phyloP scores from a whole-genome alignment of 2,888 invertebrate genomes.

The Tetragnatha montana region DNA sequence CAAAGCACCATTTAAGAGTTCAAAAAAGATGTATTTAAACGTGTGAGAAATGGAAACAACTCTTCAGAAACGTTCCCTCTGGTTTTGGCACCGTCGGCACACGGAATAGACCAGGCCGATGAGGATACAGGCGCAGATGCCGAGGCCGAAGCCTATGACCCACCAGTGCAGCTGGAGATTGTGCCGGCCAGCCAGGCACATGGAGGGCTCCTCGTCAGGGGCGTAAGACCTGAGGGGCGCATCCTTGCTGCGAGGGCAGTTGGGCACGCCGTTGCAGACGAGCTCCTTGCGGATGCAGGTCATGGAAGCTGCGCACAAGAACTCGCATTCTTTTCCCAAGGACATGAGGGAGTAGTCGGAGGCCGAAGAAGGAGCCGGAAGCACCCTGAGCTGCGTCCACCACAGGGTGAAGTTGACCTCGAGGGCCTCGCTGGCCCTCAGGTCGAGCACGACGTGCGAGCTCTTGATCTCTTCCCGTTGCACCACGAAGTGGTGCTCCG shows the following conservation, averaged over 20 bases:
- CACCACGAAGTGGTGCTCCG: conserved; percentile 67
- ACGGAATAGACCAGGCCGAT: conserved; percentile 62
- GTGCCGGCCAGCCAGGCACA: conserved; percentile 60
- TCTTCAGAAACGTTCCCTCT: conserved; percentile 66
- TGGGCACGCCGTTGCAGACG: conserved; percentile 90
- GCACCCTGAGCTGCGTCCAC: conserved; percentile 71
- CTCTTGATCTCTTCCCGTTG: conserved; percentile 64
- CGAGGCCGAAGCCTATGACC: conserved; percentile 67
- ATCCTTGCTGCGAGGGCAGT: conserved; percentile 79
- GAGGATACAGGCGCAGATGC: conserved; percentile 57
- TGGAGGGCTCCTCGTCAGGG: conserved; percentile 68
- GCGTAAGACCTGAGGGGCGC: conserved; percentile 75
- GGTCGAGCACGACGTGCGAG: conserved; percentile 63
- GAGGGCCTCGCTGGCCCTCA: conserved; percentile 63
- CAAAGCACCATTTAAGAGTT: conserved; percentile 63
- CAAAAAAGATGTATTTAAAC: conserved; percentile 26
- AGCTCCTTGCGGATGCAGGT: conserved; percentile 89
- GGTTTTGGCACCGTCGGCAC: conserved; percentile 65
- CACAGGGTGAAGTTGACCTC: conserved; percentile 69
- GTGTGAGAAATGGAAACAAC: not conserved
- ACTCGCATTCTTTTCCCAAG: conserved; percentile 82
- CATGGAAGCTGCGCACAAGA: conserved; percentile 88
- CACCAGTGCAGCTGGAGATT: conserved; percentile 68
- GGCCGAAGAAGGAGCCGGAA: conserved; percentile 68
- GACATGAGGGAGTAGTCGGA: conserved; percentile 71